Base-by-base conservation (phyloP, 1,140 invertebrate species). In the Neodiprion pinetum region DNA sequence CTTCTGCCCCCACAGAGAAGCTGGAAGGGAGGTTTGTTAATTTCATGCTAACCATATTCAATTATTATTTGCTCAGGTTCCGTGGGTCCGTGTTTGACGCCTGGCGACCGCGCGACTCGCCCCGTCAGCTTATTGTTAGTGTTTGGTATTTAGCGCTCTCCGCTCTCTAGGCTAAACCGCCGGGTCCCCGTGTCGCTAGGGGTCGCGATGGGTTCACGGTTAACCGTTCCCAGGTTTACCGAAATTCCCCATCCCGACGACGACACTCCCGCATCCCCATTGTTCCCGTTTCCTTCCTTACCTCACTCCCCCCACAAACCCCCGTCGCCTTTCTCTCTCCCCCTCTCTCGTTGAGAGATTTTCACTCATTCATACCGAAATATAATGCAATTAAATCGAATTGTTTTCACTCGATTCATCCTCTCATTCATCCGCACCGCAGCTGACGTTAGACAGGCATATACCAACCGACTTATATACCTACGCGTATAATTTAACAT, bases 31-130 rank as follows among this genome's bases (percentile, higher is more conserved):
- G 53, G 53, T 61, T 61, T 14, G 53, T 61, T 61, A 61, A 61
- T 61, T 61, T 61, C 53, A 61, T 61, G 53, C 53, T 61, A 61
- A 61, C 53, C 53, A 61, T 61, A 61, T 61, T 61, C 53, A 61
- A 61, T 61, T 61, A 61, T 61, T 61, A 61, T 61, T 61, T 61
- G 53, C 53, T 61, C 53, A 61, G 53, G 28, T 40, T 40, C 28
- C 28, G 5, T 40, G 28, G 28, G 53, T 61, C 53, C 53, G 53
- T 61, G 53, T 61, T 61, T 61, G 53, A 61, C 53, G 53, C 53
- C 53, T 61, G 28, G 28, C 28, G 28, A 40, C 28, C 28, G 28
- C 28, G 28, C 28, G 28, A 40, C 28, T 40, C 28, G 28, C 28
- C 28, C 28, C 5, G 28, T 40, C 28, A 40, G 28, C 5, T 40